These are phyloP conservation scores for Gobio gobio DNA, from an alignment of 2,113 vertebrate genomes.

Conservation along the genomic window DNA sequence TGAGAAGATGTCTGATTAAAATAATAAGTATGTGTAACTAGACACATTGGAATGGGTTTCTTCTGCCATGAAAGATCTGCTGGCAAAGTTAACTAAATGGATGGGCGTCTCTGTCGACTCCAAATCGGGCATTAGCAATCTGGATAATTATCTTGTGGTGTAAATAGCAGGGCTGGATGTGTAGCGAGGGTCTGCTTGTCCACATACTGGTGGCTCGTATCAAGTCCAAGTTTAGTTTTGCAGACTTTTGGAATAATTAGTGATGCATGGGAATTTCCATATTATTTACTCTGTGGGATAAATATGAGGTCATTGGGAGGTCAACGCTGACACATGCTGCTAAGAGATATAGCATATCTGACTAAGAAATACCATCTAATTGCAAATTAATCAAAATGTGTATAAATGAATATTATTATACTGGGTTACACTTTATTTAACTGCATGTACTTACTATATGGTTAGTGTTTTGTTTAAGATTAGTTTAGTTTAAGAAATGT, in stretches of 20 bases:
- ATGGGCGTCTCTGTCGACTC: background rate
- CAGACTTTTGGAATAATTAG: background rate
- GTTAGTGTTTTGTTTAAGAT: too few relatives aligned
- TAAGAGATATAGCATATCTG: background rate
- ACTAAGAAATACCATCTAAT: background rate
- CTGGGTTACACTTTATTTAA: background rate
- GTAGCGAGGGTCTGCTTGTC: constrained; percentile 2
- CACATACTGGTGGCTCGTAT: too few relatives aligned
- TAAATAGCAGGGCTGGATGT: background rate
- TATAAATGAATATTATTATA: background rate
- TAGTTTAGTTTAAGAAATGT: too few relatives aligned
- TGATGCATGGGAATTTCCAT: background rate
- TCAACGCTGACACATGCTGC: background rate
- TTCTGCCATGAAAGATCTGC: background rate
- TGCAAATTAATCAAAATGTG: background rate
- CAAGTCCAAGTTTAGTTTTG: background rate
- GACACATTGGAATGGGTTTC: background rate
- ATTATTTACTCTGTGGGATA: background rate
- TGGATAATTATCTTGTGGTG: constrained; percentile 33
- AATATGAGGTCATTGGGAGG: background rate
- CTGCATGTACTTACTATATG: too few relatives aligned
- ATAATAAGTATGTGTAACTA: background rate
- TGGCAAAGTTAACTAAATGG: constrained; percentile 3
- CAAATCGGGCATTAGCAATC: constrained; percentile 37
- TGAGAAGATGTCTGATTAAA: constrained; percentile 12